Evolutionary conservation across 2,888 invertebrate genomes (phyloP), one percentile per base, ranked within the genome.

Genomic region (Lasioglossum vierecki): DNA sequence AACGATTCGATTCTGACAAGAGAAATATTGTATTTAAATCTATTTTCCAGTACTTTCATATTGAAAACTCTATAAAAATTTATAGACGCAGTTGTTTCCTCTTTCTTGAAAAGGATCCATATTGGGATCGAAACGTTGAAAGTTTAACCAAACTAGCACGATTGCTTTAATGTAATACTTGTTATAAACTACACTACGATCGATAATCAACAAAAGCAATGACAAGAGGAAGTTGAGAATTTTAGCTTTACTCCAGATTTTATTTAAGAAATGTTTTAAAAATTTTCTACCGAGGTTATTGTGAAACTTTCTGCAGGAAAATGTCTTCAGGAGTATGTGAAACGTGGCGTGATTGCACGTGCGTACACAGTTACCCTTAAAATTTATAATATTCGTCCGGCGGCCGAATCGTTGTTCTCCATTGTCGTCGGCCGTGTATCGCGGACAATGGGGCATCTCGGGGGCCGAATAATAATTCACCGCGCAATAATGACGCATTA

Each of bases 401-500:
- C 53, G 75, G 57, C 30, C 46, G 71, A 35, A 70, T 73, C 73
- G 73, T 73, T 73, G 73, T 73, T 49, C 22, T 18, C 11, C 73
- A 73, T 73, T 73, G 73, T 73, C 49, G 49, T 1, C 22, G 46
- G 35, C 49, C 30, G 73, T 73, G 73, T 73, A 73, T 73, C 73
- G 49, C 35, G 49, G 73, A 73, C 73, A 73, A 73, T 73, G 73
- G 49, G 35, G 30, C 30, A 73, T 73, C 73, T 73, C 73, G 73
- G 73, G 57, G 73, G 35, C 46, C 73, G 49, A 49, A 73, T 49
- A 73, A 49, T 73, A 73, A 73, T 73, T 73, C 49, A 30, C 26
- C 73, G 73, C 49, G 73, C 49, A 49, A 73, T 73, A 73, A 73
- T 73, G 30, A 73, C 49, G 73, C 73, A 73, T 73, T 73, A 73